Percentiles rank a stretch among this genome's conserved stretches.
Evolutionary conservation across 2,113 vertebrate species (phyloP).

Genomic region (Sciurus niger): DNA sequence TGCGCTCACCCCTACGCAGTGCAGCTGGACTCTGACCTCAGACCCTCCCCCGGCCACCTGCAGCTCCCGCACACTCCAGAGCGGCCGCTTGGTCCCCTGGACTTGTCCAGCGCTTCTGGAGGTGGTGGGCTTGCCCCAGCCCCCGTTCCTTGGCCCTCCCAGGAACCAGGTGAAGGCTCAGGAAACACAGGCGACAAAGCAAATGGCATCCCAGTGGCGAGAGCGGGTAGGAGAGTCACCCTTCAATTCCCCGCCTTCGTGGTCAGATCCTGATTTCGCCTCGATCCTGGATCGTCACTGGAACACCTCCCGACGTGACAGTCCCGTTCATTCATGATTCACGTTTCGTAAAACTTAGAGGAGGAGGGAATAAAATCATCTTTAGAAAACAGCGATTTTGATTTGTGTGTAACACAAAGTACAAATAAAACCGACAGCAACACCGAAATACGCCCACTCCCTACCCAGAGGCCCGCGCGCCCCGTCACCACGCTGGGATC

Average conservation of each 20-base stretch:
- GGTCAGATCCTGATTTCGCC: no score
- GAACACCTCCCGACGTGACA: neutral
- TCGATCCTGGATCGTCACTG: neutral
- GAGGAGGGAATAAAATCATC: neutral
- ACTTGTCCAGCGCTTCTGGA: no score
- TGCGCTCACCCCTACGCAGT: neutral
- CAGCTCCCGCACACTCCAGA: no score
- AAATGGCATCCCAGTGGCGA: neutral
- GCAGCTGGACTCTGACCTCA: no score
- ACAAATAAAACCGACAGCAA: neutral
- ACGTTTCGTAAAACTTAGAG: neutral
- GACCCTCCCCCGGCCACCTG: no score
- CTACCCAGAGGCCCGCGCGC: neutral
- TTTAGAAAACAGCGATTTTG: slow-evolving; percentile 21
- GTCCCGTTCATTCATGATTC: neutral
- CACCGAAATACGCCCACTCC: neutral
- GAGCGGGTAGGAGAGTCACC: neutral
- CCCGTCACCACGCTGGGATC: no score
- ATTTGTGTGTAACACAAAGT: neutral
- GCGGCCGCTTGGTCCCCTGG: no score
- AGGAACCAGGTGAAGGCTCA: neutral
- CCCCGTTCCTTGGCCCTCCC: neutral
- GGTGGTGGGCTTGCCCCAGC: neutral
- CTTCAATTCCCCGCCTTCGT: no score
- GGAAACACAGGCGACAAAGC: neutral